Percentiles rank a stretch among this genome's conserved stretches.
Evolutionary conservation across 2,113 vertebrate species (phyloP).

Genomic region (Macquaria ambigua): DNA sequence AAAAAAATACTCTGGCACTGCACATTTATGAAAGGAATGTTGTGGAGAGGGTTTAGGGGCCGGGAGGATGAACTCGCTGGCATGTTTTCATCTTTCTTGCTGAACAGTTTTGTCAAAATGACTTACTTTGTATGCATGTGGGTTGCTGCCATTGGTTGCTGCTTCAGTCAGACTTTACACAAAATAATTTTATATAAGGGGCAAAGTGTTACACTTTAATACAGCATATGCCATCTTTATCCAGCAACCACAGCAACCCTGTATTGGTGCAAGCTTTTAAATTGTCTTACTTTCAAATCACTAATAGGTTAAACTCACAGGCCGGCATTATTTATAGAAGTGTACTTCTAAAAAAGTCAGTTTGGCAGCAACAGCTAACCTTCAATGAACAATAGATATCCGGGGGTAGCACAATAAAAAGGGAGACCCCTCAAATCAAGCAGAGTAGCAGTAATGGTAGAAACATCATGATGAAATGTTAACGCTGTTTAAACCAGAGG

Average conservation of each 20-base stretch:
- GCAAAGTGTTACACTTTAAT: not conserved
- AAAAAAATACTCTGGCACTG: slow-evolving; percentile 60
- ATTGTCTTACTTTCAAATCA: not conserved
- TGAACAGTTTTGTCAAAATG: slow-evolving; percentile 32
- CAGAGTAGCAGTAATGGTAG: not conserved
- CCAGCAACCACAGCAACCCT: not conserved
- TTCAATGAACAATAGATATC: slow-evolving; percentile 22
- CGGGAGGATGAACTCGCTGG: slow-evolving; percentile 60
- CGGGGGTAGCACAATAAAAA: not conserved
- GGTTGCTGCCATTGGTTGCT: not conserved
- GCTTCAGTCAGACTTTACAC: not conserved
- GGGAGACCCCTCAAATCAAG: not conserved
- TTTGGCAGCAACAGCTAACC: slow-evolving; percentile 14
- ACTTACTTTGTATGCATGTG: slow-evolving; percentile 18
- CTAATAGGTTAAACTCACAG: slow-evolving; percentile 6
- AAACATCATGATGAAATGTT: slow-evolving; percentile 20
- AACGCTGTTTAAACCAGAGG: not conserved
- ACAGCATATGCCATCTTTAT: not conserved
- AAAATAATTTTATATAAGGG: not conserved
- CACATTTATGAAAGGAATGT: slow-evolving; percentile 83
- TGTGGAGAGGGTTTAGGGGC: slow-evolving; percentile 59
- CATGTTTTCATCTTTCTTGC: slow-evolving; percentile 54
- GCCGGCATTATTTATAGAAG: slow-evolving; percentile 18
- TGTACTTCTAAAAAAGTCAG: not conserved
- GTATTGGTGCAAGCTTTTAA: not conserved